A percentile compares a stretch with the other conserved stretches of the same genome.
These are phyloP conservation scores for Neosalanx taihuensis DNA, from an alignment of 2,797 vertebrate genomes.

Conservation along the genomic window DNA sequence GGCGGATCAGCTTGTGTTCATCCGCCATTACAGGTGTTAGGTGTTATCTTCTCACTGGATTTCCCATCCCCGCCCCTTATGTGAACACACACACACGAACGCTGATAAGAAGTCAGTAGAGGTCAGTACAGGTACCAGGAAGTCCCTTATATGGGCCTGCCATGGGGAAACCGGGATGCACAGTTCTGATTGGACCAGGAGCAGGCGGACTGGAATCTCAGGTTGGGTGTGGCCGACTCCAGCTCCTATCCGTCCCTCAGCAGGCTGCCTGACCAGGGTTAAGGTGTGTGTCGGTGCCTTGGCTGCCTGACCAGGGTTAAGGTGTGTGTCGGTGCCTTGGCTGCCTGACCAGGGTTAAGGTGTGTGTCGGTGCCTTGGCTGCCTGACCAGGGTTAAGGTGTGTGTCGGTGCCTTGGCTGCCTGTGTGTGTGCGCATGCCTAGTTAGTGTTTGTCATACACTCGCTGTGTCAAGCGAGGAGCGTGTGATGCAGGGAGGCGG, in stretches of 20 bases:
- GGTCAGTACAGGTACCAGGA: constrained; percentile 12
- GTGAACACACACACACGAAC: constrained; percentile 22
- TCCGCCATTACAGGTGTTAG: constrained; percentile 11
- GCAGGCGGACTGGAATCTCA: no score
- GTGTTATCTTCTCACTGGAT: constrained; percentile 9
- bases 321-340: no score
- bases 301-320: no score
- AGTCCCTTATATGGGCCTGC: neutral
- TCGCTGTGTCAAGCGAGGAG: constrained; percentile 24
- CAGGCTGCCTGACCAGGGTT: no score
- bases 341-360: no score
- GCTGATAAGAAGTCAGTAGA: constrained; percentile 46
- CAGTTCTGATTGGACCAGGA: neutral
- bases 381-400: no score
- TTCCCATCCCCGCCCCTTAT: constrained; percentile 30
- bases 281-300: no score
- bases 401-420: neutral
- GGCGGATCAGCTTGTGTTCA: constrained; percentile 5
- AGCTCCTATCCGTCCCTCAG: no score
- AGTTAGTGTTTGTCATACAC: neutral
- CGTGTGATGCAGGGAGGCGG: constrained; percentile 27
- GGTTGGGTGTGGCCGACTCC: no score
- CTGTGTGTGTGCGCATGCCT: neutral
- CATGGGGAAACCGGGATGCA: neutral
- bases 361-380: no score